Base-by-base conservation (phyloP, 1,140 invertebrate species). In the Macrosteles quadrilineatus region DNA sequence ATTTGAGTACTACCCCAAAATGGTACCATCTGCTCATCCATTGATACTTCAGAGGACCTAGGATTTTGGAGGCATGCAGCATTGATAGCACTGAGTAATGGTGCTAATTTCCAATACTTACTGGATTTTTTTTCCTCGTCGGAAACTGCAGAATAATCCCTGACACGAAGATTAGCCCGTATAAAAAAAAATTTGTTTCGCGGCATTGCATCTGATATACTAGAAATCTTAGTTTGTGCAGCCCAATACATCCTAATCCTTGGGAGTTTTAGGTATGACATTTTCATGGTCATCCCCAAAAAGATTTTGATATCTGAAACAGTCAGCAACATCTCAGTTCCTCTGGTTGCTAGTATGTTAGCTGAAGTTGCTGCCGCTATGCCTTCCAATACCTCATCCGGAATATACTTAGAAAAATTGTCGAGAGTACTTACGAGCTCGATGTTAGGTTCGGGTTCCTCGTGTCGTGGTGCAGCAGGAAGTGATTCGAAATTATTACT, bases 21-120 rank as follows among this genome's bases (percentile, higher is more conserved):
- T 9, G 70, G 72, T 1, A 73, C 64, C 70, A 73, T 73, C 57
- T 73, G 67, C 50, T 73, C 72, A 59, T 73, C 72, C 43, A 69
- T 70, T 1, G 55, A 69, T 6, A 73, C 30, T 11, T 43, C 9
- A 27, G 19, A n/a, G 25, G 70, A 69, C 9, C 67, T 63, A 9
- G 9, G 9, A 11, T 72, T 69, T 50, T 68, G n/a, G 25, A 19
- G 23, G 67, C 70, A 72, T 2, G 53, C 70, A 32, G 30, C 65
- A 25, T 36, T 57, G 12, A 72, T 62, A 50, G 30, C n/a, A 1
- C 57, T 9, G 1, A 73, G 31, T n/a, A 73, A 29, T 3, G 70
- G 72, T n/a, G 29, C 2, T 3, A 73, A 43, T 69, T 73, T 73
- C 62, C 70, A 73, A 17, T 63, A 72, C 19, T 69, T 72, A 23